phyloP scores from a whole-genome alignment of 2,113 vertebrate genomes.

The Phodopus roborovskii region DNA sequence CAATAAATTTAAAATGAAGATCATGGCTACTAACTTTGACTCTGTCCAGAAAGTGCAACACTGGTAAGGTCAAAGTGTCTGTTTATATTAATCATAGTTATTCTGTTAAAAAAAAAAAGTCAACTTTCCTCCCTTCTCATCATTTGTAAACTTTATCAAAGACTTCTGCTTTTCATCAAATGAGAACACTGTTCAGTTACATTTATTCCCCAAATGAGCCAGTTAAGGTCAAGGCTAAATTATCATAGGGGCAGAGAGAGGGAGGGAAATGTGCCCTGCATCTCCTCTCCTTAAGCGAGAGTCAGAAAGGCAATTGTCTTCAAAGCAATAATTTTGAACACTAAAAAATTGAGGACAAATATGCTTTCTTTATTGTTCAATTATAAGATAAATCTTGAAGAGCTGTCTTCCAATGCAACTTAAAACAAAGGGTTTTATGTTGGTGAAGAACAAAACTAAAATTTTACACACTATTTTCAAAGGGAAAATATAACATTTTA shows the following conservation, averaged over 20 bases:
- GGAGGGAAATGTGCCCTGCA: constrained; percentile 54
- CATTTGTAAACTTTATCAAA: constrained; percentile 83
- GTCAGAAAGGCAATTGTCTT: constrained; percentile 28
- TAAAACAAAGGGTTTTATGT: not conserved
- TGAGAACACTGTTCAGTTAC: constrained; percentile 60
- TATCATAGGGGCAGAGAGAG: constrained; percentile 66
- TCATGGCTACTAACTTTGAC: constrained; percentile 52
- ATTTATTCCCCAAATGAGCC: constrained; percentile 69
- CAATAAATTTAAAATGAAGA: constrained; percentile 82
- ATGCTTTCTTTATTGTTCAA: not conserved
- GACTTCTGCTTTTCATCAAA: constrained; percentile 86
- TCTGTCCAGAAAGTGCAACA: constrained; percentile 58
- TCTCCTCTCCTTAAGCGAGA: constrained; percentile 51
- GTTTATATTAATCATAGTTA: constrained; percentile 84
- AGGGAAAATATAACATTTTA: not conserved
- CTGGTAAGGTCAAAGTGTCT: constrained; percentile 19
- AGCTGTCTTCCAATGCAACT: not conserved
- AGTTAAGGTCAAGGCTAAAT: constrained; percentile 77
- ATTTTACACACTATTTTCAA: not conserved
- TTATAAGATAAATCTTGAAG: constrained; percentile 30
- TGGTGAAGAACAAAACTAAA: not conserved
- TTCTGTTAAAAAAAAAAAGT: constrained; percentile 84
- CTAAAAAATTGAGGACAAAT: not conserved
- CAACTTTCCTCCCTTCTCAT: constrained; percentile 75
- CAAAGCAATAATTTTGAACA: constrained; percentile 46